Base-by-base conservation (phyloP, 2,113 vertebrate species). In the Eptesicus fuscus region DNA sequence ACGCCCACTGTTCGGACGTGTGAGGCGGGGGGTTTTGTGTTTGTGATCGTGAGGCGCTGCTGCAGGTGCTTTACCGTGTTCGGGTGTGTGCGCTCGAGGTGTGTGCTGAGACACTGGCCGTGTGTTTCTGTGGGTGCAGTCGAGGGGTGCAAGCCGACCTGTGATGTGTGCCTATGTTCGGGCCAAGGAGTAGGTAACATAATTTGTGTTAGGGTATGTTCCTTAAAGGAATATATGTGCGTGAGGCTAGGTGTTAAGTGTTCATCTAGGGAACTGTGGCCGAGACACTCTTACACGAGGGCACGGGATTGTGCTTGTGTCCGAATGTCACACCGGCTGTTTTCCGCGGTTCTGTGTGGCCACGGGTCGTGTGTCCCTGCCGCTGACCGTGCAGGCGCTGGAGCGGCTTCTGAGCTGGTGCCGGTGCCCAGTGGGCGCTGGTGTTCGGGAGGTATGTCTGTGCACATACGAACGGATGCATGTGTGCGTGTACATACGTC, bases 401-500 rank as follows among this genome's bases (percentile, higher is more conserved):
- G 90, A 76, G 86, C 92, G 73, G 86, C 91, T 94, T 96, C 53
- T 28, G 73, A 88, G 96, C 91, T 77, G 69, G 89, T 76, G 91
- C 83, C 42, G 76, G 94, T 84, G 96, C 94, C 96, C 97, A 94
- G 94, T 78, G 92, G 91, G 93, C 93, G 97, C 96, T 94, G 91
- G 93, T 93, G 95, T 95, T 93, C 90, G 32, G 93, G 95, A 94
- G 96, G 90, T 86, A 88, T 94, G 88, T 96, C 70, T 90, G 84
- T 78, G 82, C 96, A 95, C 91, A 63, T 87, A 97, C 93, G 96
- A 83, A 90, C 35, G 37, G 87, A 82, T 90, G 67, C 47, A 87
- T 96, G 95, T 74, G 37, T 86, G 70, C 22, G 79, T 86, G 88
- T 91, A 42, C 91, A 16, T 86, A 63, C 78, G 73, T 88, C 91